Base-by-base conservation (phyloP, 2,888 invertebrate species). In the Dryobota labecula region DNA sequence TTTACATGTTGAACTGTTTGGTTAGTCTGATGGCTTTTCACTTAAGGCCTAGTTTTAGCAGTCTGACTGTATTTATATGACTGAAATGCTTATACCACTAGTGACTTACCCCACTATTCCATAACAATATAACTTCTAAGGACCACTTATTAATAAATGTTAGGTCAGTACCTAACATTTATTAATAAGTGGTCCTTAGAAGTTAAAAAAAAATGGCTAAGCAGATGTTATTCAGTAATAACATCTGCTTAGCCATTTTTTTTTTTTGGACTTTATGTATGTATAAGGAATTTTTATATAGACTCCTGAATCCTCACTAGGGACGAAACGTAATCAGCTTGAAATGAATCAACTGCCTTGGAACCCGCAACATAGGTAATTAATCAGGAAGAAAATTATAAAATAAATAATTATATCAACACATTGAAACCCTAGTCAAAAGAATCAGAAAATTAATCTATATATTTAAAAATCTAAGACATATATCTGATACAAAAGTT, bases 341-440 rank as follows among this genome's bases (percentile, higher is more conserved):
- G n/a, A 33, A 45, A 36, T 36, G 13, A 45, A 65, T 24, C n/a
- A 30, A 36, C 41, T n/a, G 54, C 15, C 15, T 41, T 20, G 20
- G 27, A 38, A 38, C 7, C 51, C 20, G 20, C 30, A 61, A 47
- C 33, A n/a, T n/a, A n/a, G n/a, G n/a, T n/a, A n/a, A n/a, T 57
- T 54, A 57, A 43, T 62, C 30, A 62, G 18, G 11, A 62, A 24
- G 27, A 33, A 68, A 68, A 41, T 33, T 30, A n/a, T n/a, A n/a
- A n/a, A n/a, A n/a, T n/a, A n/a, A n/a, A n/a, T n/a, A n/a, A n/a
- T n/a, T n/a, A n/a, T n/a, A n/a, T n/a, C n/a, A n/a, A n/a, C n/a
- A n/a, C n/a, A n/a, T n/a, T n/a, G n/a, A n/a, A n/a, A n/a, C n/a
- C n/a, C n/a, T n/a, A n/a, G n/a, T n/a, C n/a, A n/a, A n/a, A n/a